A percentile compares a stretch with the other conserved stretches of the same genome.
Conservation (phyloP, 1,140 invertebrate species). For the Andrena cerasifolii region DNA sequence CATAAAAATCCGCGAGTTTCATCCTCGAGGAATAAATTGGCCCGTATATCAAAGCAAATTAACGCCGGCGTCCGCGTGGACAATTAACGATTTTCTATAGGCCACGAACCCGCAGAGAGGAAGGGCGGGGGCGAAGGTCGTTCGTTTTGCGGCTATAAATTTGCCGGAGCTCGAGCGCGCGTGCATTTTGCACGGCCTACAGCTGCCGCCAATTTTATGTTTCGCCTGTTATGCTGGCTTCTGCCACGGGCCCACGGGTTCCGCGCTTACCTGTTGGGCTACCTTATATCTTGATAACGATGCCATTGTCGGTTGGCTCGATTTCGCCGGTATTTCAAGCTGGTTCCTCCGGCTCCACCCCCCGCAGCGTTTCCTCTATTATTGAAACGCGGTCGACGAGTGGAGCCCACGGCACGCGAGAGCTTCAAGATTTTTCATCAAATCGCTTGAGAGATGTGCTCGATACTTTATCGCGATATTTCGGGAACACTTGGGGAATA, state of each 20-base stretch:
- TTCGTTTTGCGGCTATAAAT: constrained; percentile 47
- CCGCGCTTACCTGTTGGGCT: constrained; percentile 36
- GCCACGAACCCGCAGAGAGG: constrained; percentile 34
- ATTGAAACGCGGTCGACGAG: neutral
- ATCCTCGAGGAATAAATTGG: constrained; percentile 65
- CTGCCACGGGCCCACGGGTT: constrained; percentile 9
- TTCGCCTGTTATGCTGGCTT: constrained; percentile 31
- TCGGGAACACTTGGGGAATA: neutral
- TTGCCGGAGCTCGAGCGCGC: neutral
- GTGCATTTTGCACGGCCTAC: constrained; percentile 35
- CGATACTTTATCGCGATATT: neutral
- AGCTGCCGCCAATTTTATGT: constrained; percentile 51
- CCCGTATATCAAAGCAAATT: constrained; percentile 61
- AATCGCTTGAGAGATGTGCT: neutral
- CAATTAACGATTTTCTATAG: constrained; percentile 76
- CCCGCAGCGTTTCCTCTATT: neutral
- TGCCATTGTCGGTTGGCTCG: constrained; percentile 9
- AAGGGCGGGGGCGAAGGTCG: neutral
- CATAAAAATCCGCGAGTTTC: constrained; percentile 66
- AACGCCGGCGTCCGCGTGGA: constrained; percentile 60
- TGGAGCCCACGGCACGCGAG: neutral
- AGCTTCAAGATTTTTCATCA: neutral
- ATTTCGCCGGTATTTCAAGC: constrained; percentile 13
- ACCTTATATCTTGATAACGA: constrained; percentile 40
- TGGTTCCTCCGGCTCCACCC: too few species aligned